Base-by-base conservation (phyloP, 2,888 invertebrate genomes). In the Proisotoma minuta region DNA sequence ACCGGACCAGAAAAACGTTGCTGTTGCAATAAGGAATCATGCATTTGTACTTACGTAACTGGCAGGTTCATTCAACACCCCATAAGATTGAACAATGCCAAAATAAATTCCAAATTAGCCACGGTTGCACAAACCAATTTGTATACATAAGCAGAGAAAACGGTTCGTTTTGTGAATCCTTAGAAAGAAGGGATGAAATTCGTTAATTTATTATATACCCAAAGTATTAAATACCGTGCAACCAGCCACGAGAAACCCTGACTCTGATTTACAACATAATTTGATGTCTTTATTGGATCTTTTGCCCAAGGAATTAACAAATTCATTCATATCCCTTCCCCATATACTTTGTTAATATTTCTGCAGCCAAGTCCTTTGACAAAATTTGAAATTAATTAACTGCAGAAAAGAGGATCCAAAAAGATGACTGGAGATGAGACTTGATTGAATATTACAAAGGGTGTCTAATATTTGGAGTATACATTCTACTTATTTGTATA, bases 41-140 rank as follows among this genome's bases (percentile, higher is more conserved):
- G 34, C 10, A 34, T 34, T 34, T 34, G 8, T 34, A 34, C 10
- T 34, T 34, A 34, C 34, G 34, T 10, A 10, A 34, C 15, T 8
- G 12, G 8, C n/a, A 47, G 5, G 20, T 20, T 47, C 12, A 47
- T 47, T 18, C n/a, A n/a, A 47, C 47, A 20, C 20, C 47, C 12
- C 8, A 12, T 12, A 18, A 12, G 18, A 47, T 12, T 8, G 47
- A n/a, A 47, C 12, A 47, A 47, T 18, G 20, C 20, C 47, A 47
- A 47, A 47, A 47, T 47, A 20, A 47, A 47, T 47, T 47, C n/a
- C 47, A n/a, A 34, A 34, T 34, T 34, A 34, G 34, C 34, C 34
- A 34, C 34, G 34, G 34, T 34, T 34, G 34, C 34, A 34, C 34
- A 34, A 34, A 34, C 34, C 34, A 34, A 34, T 34, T 34, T 34